Base-by-base conservation (phyloP, 2,888 invertebrate species). In the Morpho helenor region DNA sequence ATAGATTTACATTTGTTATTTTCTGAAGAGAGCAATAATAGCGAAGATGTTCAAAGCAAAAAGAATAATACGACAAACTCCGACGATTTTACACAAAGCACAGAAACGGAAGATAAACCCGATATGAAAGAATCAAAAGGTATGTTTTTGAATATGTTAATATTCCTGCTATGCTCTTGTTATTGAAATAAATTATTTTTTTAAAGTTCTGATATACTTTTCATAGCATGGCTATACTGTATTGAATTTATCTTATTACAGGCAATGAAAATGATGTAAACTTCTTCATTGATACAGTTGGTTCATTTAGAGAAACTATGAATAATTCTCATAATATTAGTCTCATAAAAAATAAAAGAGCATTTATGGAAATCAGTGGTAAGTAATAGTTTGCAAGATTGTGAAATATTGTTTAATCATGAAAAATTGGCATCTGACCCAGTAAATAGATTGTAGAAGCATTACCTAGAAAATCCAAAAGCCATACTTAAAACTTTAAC, bases 1-100 rank as follows among this genome's bases (percentile, higher is more conserved):
- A 83, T 87, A 63, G 80, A 85, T 65, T 73, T 89, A 69, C 75
- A 79, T 60, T 69, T 88, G 41, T 66, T 89, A 9, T 87, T 89
- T 65, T 76, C 84, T 60, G 87, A 88, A 68, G 84, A 87, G 39
- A 87, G 85, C 59, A 80, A 75, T 66, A 80, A 77, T 51, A 76
- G 75, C 69, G 76, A 73, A 43, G 64, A n/a, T 42, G 40, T 3
- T 39, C 46, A 46, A 7, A 16, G 22, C 46, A 46, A 40, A 46
- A 62, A 53, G 42, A 68, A 60, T 54, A 57, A 55, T 41, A 48
- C 60, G 49, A 52, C 56, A 39, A 57, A 66, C 31, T 46, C 53
- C 23, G 75, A 78, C 23, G 64, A 71, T 7, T 77, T 76, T 62
- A 84, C 86, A 67, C 81, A 84, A 23, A 61, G 86, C 9, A 86